A percentile compares a stretch with the other conserved stretches of the same genome.
These are phyloP conservation scores for Solen grandis DNA, from an alignment of 1,140 invertebrate genomes.

Conservation along the genomic window DNA sequence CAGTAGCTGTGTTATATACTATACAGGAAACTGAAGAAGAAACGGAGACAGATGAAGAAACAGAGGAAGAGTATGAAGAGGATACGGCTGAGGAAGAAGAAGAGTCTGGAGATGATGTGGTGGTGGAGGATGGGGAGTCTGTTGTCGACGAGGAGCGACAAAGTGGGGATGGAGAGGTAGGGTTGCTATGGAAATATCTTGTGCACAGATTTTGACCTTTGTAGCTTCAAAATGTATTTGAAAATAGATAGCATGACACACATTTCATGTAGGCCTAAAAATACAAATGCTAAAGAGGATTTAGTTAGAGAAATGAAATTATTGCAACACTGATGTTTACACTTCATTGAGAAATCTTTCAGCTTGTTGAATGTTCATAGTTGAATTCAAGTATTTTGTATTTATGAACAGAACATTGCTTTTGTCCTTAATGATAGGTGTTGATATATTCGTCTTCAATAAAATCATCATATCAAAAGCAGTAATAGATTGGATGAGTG, in stretches of 20 bases:
- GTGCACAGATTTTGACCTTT: not conserved
- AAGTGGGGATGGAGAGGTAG: slow-evolving; percentile 65
- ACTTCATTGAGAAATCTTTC: not conserved
- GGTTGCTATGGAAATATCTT: not conserved
- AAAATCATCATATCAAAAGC: no score
- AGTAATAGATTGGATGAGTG: no score
- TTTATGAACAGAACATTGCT: no score
- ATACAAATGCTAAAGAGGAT: not conserved
- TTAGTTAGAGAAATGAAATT: not conserved
- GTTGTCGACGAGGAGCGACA: slow-evolving; percentile 60
- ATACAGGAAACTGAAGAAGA: no score
- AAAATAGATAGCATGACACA: not conserved
- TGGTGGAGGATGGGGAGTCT: slow-evolving; percentile 52
- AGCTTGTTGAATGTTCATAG: not conserved
- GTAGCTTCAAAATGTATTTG: not conserved
- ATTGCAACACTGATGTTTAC: not conserved
- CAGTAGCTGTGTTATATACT: no score
- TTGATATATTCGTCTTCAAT: no score
- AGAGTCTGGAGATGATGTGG: slow-evolving; percentile 52
- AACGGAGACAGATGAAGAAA: slow-evolving; percentile 34
- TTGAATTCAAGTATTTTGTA: no score
- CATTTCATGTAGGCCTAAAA: not conserved
- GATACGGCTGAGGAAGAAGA: slow-evolving; percentile 59
- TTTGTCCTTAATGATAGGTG: no score
- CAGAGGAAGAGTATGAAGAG: slow-evolving; percentile 55